Base-by-base conservation (phyloP, 2,888 invertebrate species). In the Heliconius erato region DNA sequence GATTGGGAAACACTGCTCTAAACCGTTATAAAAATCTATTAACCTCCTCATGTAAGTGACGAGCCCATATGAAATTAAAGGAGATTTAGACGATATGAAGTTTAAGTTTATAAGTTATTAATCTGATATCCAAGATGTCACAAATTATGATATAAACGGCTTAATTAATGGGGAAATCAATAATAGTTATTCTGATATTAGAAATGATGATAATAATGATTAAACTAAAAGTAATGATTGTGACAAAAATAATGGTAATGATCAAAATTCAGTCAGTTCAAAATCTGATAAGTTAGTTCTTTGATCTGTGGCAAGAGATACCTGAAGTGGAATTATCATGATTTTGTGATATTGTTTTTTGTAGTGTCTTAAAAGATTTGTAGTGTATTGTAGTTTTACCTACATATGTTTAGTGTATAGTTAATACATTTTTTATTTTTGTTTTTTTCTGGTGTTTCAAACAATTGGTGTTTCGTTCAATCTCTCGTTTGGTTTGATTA, bases 1-100 rank as follows among this genome's bases (percentile, higher is more conserved):
- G 28, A 28, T 28, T 28, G 28, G 28, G 28, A 28, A 28, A 28
- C 28, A 28, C 28, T 96, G 11, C 95, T 95, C 88, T 94, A 95
- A 79, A 95, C 95, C 0, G 95, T 96, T 0, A 95, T 95, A 0
- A 93, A 92, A 85, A 94, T 59, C 89, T 95, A 0, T 94, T 94
- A 0, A 95, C 94, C 0, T 92, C 94, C 0, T 90, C 91, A 74
- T 92, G 90, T 68, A 85, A 0, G 88, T 90, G 12, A 84, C 88
- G 19, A 91, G 92, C 0, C 91, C 91, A 0, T 91, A 90, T 0
- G 92, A 91, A n/a, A 92, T 90, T 0, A 93, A 92, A 11, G 90
- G 88, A 2, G 94, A 94, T 74, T 82, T 92, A 0, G 94, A 92
- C 3, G 94, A 93, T 65, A 84, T 91, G 0, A 85, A n/a, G n/a